Conservation (phyloP, 2,113 vertebrate genomes). For the Eolophus roseicapilla region DNA sequence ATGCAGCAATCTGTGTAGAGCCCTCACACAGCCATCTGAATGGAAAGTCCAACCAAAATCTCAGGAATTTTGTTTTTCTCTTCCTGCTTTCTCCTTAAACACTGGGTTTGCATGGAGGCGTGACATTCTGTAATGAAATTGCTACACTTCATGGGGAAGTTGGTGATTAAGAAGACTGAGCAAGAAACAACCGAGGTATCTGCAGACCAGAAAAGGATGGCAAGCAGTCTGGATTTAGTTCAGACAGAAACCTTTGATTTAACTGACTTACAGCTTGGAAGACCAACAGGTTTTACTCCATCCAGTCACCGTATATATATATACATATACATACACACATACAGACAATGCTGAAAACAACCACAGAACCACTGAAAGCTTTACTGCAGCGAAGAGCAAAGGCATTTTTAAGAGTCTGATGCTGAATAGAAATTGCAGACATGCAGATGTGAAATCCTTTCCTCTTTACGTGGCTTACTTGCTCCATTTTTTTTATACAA, state of each 20-base stretch:
- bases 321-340: background rate
- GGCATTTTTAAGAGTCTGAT: background rate
- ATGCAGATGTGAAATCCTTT: background rate
- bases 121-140: background rate
- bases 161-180: background rate
- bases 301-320: background rate
- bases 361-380: background rate
- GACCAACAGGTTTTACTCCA: background rate
- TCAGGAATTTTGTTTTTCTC: background rate
- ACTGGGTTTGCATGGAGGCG: background rate
- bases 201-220: background rate
- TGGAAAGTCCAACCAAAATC: background rate
- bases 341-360: background rate
- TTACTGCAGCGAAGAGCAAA: background rate
- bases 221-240: background rate
- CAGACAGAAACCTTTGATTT: background rate
- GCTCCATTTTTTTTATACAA: background rate
- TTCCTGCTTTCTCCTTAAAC: background rate
- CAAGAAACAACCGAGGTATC: background rate
- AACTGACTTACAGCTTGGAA: background rate
- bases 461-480: background rate
- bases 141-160: background rate
- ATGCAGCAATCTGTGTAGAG: conserved; percentile 18
- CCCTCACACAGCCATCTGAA: background rate
- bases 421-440: background rate